Conservation (phyloP, 2,888 invertebrate genomes). For the Mylabris sibirica region DNA sequence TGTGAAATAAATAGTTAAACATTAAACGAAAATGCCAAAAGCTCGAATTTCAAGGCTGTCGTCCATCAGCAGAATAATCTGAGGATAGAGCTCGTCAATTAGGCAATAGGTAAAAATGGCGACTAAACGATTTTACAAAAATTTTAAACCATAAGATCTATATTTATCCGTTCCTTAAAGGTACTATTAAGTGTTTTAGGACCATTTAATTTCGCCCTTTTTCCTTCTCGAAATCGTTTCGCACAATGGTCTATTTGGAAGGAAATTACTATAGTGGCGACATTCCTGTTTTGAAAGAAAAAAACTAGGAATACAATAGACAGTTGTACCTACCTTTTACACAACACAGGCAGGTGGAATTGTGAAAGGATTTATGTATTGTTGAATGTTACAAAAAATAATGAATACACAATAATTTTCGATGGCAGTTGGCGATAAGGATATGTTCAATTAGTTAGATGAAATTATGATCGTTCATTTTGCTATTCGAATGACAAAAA, state of each 20-base stretch:
- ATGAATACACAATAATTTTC: not conserved
- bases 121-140: not conserved
- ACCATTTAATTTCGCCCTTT: constrained; percentile 7
- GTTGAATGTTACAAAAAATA: not conserved
- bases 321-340: constrained; percentile 8
- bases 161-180: not conserved
- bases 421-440: constrained; percentile 2
- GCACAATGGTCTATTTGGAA: constrained; percentile 2
- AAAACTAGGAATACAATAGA: not conserved
- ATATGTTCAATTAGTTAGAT: constrained; percentile 6
- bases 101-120: not conserved
- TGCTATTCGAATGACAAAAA: not conserved
- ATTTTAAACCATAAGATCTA: not conserved
- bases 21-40: constrained; percentile 7
- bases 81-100: not conserved
- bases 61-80: not conserved
- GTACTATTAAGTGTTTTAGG: not conserved
- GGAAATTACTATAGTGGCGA: constrained; percentile 7
- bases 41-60: constrained; percentile 4
- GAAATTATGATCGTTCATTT: not conserved
- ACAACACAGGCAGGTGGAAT: constrained; percentile 11
- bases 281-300: not conserved
- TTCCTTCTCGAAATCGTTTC: not conserved
- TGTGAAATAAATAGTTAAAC: constrained; percentile 10
- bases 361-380: constrained; percentile 14